Evolutionary conservation across 2,888 invertebrate species (phyloP), one percentile per base, ranked within the genome.

Genomic region (Anaspis maculata): DNA sequence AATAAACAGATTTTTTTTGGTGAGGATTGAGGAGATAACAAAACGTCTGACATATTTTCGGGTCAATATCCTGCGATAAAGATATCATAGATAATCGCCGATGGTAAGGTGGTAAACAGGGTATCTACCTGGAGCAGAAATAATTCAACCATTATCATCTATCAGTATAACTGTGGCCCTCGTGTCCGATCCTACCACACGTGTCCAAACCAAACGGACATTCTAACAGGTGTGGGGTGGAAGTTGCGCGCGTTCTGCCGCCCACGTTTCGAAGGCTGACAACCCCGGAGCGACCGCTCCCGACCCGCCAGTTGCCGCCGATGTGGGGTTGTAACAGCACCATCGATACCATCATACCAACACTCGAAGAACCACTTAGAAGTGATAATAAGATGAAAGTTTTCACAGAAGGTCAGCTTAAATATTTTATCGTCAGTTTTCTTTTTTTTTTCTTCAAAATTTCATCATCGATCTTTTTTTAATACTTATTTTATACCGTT

Each of bases 211-310:
- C n/a, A 25, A 38, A 21, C 28, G 27, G 24, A 15, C 39, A 31
- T 39, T 42, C 49, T 40, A n/a, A 51, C 51, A 49, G 49, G 51
- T 51, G 49, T 41, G n/a, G n/a, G n/a, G n/a, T n/a, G n/a, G n/a
- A n/a, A 41, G 33, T 42, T 44, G 56, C 55, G 56, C 52, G 52
- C 57, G 50, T 42, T 41, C 31, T 43, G 45, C 46, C 54, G 48
- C 56, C 54, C 49, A 52, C 53, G 47, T 39, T 40, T 40, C 42
- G 38, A 33, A n/a, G 41, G 37, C 37, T 44, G 51, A 50, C 51
- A 51, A 51, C 51, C 53, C 55, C 47, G 41, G 45, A 32, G 31
- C 49, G 46, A 34, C 40, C 48, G 48, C 43, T 47, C 34, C 29
- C 31, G 22, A n/a, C 25, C 40, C 34, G 32, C 39, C 45, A 44